A percentile compares a stretch with the other conserved stretches of the same genome.
These are phyloP conservation scores for Stegana nigrithorax DNA, from an alignment of 2,888 invertebrate genomes.

Conservation along the genomic window DNA sequence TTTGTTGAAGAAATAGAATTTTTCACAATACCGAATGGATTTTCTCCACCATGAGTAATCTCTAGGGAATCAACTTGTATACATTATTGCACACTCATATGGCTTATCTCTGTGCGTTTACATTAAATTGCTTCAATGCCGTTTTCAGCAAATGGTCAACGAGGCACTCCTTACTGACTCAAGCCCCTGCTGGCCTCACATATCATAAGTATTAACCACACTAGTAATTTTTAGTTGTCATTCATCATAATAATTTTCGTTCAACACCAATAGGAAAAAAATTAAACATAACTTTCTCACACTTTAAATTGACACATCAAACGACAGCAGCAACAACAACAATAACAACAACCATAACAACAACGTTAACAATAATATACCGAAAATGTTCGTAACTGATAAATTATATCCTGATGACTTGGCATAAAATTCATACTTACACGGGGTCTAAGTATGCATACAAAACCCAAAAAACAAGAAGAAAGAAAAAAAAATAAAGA, in stretches of 20 bases:
- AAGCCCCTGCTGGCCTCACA: too few species aligned
- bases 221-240: too few species aligned
- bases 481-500: background rate
- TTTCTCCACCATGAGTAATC: too few species aligned
- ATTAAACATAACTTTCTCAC: constrained; percentile 50
- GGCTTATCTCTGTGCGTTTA: too few species aligned
- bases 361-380: background rate
- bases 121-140: too few species aligned
- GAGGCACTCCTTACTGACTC: too few species aligned
- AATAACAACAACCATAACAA: background rate
- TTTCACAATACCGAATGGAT: too few species aligned
- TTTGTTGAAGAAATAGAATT: too few species aligned
- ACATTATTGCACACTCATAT: too few species aligned
- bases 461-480: constrained; percentile 15
- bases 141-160: too few species aligned
- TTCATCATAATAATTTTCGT: constrained; percentile 1
- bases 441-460: constrained; percentile 14
- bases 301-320: constrained; percentile 59
- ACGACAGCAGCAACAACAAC: constrained; percentile 21
- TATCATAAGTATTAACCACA: too few species aligned
- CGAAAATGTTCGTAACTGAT: constrained; percentile 41
- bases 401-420: constrained; percentile 62
- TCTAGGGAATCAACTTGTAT: too few species aligned
- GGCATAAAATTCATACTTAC: constrained; percentile 33
- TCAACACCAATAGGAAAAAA: background rate